Conservation (phyloP, 1,140 invertebrate genomes). For the Drosophila triauraria region DNA sequence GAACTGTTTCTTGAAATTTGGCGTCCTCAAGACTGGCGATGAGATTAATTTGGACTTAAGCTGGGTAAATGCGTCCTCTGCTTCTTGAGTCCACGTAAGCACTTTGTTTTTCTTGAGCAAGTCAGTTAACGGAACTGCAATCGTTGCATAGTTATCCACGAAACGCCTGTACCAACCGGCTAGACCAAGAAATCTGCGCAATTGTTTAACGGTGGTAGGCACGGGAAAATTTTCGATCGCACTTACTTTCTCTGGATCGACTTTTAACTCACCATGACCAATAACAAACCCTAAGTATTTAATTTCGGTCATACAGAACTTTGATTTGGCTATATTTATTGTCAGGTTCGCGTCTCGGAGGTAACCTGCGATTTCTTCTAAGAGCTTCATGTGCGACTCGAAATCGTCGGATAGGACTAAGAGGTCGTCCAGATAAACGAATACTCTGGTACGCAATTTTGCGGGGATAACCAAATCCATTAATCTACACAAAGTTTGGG, state of each 20-base stretch:
- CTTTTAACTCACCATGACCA: too few species aligned
- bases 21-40: not conserved
- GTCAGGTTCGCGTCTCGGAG: constrained; percentile 30
- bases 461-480: not conserved
- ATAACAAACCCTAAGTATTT: too few species aligned
- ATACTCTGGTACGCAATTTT: constrained; percentile 36
- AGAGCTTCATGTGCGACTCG: constrained; percentile 82
- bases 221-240: too few species aligned
- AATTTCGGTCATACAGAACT: constrained; percentile 27
- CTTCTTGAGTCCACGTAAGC: constrained; percentile 3
- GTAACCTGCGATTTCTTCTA: constrained; percentile 27
- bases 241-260: too few species aligned
- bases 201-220: too few species aligned
- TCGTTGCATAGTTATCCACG: constrained; percentile 47
- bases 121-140: constrained; percentile 25
- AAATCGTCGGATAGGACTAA: constrained; percentile 49
- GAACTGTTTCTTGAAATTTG: too few species aligned
- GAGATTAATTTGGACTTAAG: constrained; percentile 20
- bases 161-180: too few species aligned
- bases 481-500: not conserved
- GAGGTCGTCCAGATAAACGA: constrained; percentile 86
- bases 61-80: not conserved
- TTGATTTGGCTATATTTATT: not conserved
- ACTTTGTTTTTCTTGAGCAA: constrained; percentile 23
- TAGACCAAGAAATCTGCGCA: too few species aligned